Evolutionary conservation across 2,888 invertebrate genomes (phyloP), one percentile per base, ranked within the genome.

Genomic region (Itoplectis maculator): DNA sequence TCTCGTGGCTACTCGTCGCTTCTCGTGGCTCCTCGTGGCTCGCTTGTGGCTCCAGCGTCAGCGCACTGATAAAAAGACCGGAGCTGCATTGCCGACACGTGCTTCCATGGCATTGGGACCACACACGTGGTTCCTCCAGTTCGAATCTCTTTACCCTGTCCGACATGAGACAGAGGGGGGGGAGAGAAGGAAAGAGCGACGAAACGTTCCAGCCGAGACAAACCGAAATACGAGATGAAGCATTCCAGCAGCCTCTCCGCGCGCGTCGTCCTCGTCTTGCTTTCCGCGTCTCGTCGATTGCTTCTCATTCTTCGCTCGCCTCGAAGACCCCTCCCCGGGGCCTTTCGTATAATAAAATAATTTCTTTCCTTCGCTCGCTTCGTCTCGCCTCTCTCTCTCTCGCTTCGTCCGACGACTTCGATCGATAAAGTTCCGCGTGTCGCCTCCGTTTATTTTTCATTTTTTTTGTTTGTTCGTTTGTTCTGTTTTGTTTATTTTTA

Each of bases 51-150:
- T 45, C 73, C 47, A 73, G 61, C 73, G 61, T 15, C 77, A 68
- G 73, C 69, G 77, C 61, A 77, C 77, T 81, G 81, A 81, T 81
- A 85, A 84, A 85, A 85, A 85, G 83, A 81, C 79, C 59, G n/a
- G 82, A 54, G 82, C 74, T 82, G 81, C 82, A 83, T 85, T 84
- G 85, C 82, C 85, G 82, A 85, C 85, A 85, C 85, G 85, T 85
- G 85, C 84, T 85, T 85, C 78, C 75, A 81, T 83, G 81, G n/a
- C 80, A 79, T 77, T 77, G 37, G 82, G 85, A 85, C 85, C 85
- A 85, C 85, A 85, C 85, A 85, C 85, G 84, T 85, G 82, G 84
- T 78, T 78, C 73, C 81, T 78, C 77, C 81, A 81, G 70, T 65
- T 81, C 81, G 77, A 81, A 77, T 78, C 81, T 78, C 68, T 69